Percentiles rank a stretch among this genome's conserved stretches.
Evolutionary conservation across 2,888 invertebrate genomes (phyloP).

Genomic region (Choreutis nemorana): DNA sequence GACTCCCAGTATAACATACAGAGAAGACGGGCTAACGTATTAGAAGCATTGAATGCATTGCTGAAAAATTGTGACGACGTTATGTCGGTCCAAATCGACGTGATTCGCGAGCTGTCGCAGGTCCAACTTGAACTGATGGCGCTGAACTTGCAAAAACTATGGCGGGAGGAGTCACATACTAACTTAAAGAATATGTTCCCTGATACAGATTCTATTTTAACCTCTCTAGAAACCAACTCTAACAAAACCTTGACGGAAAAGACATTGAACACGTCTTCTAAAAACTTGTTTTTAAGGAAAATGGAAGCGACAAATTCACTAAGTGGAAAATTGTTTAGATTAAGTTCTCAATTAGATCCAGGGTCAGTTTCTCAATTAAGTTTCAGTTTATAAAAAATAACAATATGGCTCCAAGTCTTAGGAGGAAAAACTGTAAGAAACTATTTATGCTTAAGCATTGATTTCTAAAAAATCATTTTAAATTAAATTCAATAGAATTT

Average conservation of each 20-base stretch:
- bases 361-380: conserved; percentile 38
- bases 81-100: conserved; percentile 64
- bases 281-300: conserved; percentile 46
- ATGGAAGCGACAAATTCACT: conserved; percentile 54
- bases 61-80: conserved; percentile 53
- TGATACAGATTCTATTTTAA: conserved; percentile 47
- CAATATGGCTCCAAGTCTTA: no score
- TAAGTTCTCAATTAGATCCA: conserved; percentile 38
- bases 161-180: conserved; percentile 53
- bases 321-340: conserved; percentile 41
- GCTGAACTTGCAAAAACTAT: conserved; percentile 66
- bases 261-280: conserved; percentile 37
- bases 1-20: conserved; percentile 69
- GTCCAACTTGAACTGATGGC: conserved; percentile 71
- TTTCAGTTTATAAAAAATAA: no score
- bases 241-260: conserved; percentile 49
- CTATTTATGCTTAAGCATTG: no score
- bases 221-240: conserved; percentile 42
- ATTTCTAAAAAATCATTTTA: no score
- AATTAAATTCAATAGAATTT: no score
- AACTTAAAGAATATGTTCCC: conserved; percentile 39
- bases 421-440: no score
- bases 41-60: conserved; percentile 64
- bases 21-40: conserved; percentile 64
- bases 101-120: conserved; percentile 67